Base-by-base conservation (phyloP, 2,797 vertebrate genomes). In the Neomorphus geoffroyi region DNA sequence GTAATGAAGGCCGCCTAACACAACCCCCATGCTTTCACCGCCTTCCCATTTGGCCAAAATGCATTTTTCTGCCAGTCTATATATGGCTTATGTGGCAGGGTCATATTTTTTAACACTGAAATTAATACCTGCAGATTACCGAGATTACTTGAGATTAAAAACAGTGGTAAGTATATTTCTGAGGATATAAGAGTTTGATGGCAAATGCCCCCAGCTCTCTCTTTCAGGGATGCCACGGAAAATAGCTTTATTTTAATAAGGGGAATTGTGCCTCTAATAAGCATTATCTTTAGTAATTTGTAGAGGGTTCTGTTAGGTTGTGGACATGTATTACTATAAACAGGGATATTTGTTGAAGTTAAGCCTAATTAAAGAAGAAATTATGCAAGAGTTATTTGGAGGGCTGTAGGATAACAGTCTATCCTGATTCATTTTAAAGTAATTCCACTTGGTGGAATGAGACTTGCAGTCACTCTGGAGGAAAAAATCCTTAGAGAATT, bases 331-430 rank as follows among this genome's bases (percentile, higher is more conserved):
- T 87, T 81, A 79, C 62, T 35, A 66, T 32, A 73, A 83, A 71
- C 51, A 86, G n/a, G 33, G 51, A 45, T 94, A 93, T 94, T 90
- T 88, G 64, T 93, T 95, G 86, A 82, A 90, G 83, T 83, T 90
- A 90, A 91, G 71, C 66, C 60, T 91, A 86, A 95, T 93, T 93
- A 80, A 95, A 93, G 85, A 92, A 90, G 80, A 94, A 96, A 93
- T 88, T 48, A 88, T 84, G 90, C 83, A 94, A 89, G 71, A 91
- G 78, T 94, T 94, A 60, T 90, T 92, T 94, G 74, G n/a, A 96
- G 45, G 67, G 51, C 43, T 92, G 37, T 65, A 79, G 65, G 37
- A 75, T 80, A 91, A 69, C 33, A 53, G 41, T 58, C 66, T 88
- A 54, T 70, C 35, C 70, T 58, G 51, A 80, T 79, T 90, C 57